phyloP scores from a whole-genome alignment of 35 echinoderm and acorn worm species.

The Amphiura filiformis region DNA sequence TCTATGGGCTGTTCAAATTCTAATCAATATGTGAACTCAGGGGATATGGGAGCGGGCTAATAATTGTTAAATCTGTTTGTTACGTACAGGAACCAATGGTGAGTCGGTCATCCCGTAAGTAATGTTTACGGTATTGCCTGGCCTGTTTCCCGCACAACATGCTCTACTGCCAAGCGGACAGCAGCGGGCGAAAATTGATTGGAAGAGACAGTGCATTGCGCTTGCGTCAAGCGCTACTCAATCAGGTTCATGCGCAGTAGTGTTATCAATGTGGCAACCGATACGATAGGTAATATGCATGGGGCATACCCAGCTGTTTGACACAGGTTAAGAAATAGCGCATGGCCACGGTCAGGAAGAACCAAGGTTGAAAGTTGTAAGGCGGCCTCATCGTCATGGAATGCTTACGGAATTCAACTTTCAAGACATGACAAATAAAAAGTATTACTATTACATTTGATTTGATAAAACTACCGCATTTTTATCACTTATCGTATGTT shows the following conservation, averaged over 20 bases:
- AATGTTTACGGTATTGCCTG: not conserved
- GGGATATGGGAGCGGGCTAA: not conserved
- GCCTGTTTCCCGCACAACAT: not conserved
- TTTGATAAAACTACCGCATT: not conserved
- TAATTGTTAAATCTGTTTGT: constrained; percentile 1
- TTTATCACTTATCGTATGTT: not conserved
- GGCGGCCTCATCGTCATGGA: constrained; percentile 3
- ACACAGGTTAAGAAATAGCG: not conserved
- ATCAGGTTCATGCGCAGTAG: not conserved
- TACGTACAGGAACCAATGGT: not conserved
- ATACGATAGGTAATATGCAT: not conserved
- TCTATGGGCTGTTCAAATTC: not conserved
- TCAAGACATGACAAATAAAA: not conserved
- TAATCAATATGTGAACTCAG: not conserved
- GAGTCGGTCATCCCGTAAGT: not conserved
- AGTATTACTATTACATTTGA: not conserved
- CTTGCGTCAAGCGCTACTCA: not conserved
- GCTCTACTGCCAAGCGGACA: not conserved
- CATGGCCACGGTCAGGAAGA: constrained; percentile 6
- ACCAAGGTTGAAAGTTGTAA: not conserved
- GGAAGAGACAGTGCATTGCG: not conserved
- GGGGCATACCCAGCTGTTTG: constrained; percentile 8
- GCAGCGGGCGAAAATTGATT: constrained; percentile 10
- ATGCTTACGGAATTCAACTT: not conserved
- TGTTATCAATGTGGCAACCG: constrained; percentile 8